Percentiles rank a stretch among this genome's conserved stretches.
These are phyloP conservation scores for Lerista edwardsae DNA, from an alignment of 2,797 vertebrate genomes.

Conservation along the genomic window DNA sequence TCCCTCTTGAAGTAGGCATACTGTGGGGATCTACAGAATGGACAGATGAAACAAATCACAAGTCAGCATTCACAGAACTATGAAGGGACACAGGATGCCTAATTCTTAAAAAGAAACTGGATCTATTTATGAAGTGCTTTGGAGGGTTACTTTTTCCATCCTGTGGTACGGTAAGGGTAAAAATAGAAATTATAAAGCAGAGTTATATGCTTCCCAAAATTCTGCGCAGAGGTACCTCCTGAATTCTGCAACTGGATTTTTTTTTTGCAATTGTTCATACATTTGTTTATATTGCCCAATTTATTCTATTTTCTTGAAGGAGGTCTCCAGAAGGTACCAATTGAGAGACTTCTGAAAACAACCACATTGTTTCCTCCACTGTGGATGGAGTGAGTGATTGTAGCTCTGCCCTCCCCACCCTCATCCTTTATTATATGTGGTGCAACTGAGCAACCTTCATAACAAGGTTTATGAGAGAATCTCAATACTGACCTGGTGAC, in stretches of 20 bases:
- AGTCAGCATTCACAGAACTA: background rate
- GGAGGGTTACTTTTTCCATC: background rate
- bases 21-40: too few species aligned
- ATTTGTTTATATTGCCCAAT: background rate
- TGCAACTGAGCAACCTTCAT: background rate
- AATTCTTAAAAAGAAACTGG: background rate
- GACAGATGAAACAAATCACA: background rate
- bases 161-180: background rate
- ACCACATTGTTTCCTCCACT: background rate
- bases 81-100: background rate
- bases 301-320: background rate
- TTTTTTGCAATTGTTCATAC: background rate
- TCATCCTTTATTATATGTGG: background rate
- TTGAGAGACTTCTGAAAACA: background rate
- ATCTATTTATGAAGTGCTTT: background rate
- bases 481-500: constrained; percentile 86
- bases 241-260: background rate
- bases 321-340: background rate
- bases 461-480: background rate
- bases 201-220: background rate
- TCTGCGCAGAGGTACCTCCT: background rate
- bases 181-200: background rate
- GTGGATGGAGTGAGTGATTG: background rate
- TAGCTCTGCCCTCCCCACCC: background rate
- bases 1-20: too few species aligned